Percentiles rank a stretch among this genome's conserved stretches.
These are phyloP conservation scores for Oxyura jamaicensis DNA, from an alignment of 2,113 vertebrate species.

Conservation along the genomic window DNA sequence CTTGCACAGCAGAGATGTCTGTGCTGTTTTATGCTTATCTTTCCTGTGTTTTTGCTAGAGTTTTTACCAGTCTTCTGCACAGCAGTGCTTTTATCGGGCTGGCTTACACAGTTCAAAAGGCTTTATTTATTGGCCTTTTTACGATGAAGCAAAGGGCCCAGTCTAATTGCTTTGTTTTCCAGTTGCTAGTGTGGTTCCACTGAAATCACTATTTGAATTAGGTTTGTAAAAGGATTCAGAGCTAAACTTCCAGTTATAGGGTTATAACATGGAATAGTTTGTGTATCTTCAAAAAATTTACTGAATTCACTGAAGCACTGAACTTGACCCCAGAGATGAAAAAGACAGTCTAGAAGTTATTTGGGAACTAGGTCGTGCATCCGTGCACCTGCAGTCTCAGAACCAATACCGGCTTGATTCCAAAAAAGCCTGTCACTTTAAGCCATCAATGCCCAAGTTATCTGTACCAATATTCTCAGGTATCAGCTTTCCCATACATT, in stretches of 20 bases:
- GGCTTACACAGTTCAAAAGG: neutral
- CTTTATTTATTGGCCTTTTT: neutral
- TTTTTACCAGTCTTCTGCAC: neutral
- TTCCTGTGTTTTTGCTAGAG: neutral
- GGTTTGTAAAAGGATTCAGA: neutral
- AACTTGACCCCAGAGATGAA: neutral
- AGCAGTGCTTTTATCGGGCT: neutral
- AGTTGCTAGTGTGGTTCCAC: neutral
- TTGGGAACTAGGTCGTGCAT: neutral
- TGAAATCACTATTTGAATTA: neutral
- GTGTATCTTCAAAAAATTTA: neutral
- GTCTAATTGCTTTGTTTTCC: neutral
- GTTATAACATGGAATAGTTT: neutral
- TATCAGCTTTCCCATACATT: neutral
- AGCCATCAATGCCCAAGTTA: neutral
- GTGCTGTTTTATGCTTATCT: neutral
- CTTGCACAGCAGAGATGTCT: neutral
- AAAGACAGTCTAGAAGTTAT: neutral
- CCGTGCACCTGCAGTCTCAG: neutral
- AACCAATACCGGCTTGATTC: neutral
- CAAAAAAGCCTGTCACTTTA: neutral
- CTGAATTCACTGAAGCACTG: neutral
- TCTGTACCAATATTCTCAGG: neutral
- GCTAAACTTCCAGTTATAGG: neutral
- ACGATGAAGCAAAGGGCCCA: neutral